phyloP scores from a whole-genome alignment of 2,888 invertebrate species.

The Octodonta nipae region DNA sequence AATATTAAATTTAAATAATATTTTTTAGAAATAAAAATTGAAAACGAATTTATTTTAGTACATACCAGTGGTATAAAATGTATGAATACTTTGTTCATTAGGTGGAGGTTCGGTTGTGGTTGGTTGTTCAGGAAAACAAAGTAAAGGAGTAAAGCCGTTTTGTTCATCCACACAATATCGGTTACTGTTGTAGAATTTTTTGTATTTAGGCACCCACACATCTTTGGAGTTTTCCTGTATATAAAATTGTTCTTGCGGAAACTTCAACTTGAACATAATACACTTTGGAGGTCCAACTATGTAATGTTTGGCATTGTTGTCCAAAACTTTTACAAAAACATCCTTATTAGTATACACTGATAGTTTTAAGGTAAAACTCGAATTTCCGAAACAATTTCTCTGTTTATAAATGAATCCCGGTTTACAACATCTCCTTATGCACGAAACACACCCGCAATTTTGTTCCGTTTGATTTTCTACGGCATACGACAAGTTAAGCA shows the following conservation, averaged over 20 bases:
- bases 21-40: too few species aligned
- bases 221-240: slow-evolving; percentile 18
- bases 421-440: not conserved
- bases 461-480: not conserved
- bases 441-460: not conserved
- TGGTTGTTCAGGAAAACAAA: too few species aligned
- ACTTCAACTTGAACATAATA: slow-evolving; percentile 11
- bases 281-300: slow-evolving; percentile 15
- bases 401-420: not conserved
- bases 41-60: too few species aligned
- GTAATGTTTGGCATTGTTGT: slow-evolving; percentile 6
- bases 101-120: too few species aligned
- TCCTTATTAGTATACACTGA: not conserved
- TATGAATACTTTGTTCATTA: too few species aligned
- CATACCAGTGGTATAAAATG: too few species aligned
- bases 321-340: not conserved
- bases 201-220: slow-evolving; percentile 14
- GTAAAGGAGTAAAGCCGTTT: slow-evolving; percentile 7
- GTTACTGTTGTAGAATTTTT: slow-evolving; percentile 8
- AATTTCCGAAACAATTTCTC: not conserved
- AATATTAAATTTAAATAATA: too few species aligned
- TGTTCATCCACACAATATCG: slow-evolving; percentile 17
- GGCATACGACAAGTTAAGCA: not conserved
- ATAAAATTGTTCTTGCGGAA: slow-evolving; percentile 14
- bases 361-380: not conserved